Percentiles rank a stretch among this genome's conserved stretches.
Conservation (phyloP, 2,797 vertebrate genomes). For the Sciurus carolinensis region DNA sequence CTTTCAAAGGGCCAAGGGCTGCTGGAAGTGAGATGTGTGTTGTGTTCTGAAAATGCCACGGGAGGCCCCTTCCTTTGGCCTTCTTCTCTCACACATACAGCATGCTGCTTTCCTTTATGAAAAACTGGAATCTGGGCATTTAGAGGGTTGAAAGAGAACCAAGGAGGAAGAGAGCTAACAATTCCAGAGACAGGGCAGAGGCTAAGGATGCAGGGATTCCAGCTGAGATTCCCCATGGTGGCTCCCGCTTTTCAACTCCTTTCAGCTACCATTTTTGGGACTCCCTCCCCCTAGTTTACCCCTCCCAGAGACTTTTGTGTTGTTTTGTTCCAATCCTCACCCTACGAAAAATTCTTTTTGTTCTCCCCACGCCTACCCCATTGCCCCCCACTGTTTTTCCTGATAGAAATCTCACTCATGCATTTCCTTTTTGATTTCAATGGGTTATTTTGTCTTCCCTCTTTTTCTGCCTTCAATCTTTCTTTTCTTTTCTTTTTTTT, state of each 20-base stretch:
- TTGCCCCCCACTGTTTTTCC: constrained; percentile 86
- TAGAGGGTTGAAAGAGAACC: constrained; percentile 66
- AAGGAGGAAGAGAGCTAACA: constrained; percentile 75
- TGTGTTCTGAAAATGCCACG: constrained; percentile 75
- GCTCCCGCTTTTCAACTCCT: constrained; percentile 87
- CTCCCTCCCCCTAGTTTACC: constrained; percentile 59
- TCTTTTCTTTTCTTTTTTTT: constrained; percentile 83
- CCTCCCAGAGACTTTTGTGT: constrained; percentile 77
- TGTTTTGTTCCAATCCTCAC: constrained; percentile 76
- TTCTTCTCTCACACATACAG: constrained; percentile 62
- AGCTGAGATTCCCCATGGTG: constrained; percentile 76
- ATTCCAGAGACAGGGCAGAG: constrained; percentile 77
- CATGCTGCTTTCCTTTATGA: constrained; percentile 81
- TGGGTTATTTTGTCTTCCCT: constrained; percentile 88
- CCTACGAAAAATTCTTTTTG: constrained; percentile 87
- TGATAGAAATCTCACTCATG: constrained; percentile 91
- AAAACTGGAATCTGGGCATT: constrained; percentile 73
- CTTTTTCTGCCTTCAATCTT: constrained; percentile 80
- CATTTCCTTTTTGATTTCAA: constrained; percentile 90
- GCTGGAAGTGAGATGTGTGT: neutral
- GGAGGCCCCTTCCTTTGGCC: constrained; percentile 66
- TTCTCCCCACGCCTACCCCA: constrained; percentile 59
- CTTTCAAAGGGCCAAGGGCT: neutral
- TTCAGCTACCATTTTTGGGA: constrained; percentile 81
- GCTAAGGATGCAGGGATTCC: constrained; percentile 79